These are phyloP conservation scores for Drosophila cardini DNA, from an alignment of 1,140 invertebrate genomes.

Conservation along the genomic window DNA sequence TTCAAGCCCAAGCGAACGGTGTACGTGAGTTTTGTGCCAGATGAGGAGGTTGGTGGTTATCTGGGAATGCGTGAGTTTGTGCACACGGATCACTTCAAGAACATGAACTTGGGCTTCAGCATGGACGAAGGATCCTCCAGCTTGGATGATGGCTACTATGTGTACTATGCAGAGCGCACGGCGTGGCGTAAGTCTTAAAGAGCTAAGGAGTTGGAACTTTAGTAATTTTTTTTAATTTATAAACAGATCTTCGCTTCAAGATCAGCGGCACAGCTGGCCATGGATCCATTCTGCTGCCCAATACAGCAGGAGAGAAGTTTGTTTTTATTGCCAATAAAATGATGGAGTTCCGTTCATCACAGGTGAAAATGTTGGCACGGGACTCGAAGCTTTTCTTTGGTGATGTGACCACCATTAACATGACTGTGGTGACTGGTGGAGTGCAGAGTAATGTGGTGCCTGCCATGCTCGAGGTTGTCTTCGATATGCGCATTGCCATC, in stretches of 20 bases:
- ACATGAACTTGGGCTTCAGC: conserved; percentile 95
- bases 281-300: conserved; percentile 92
- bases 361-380: conserved; percentile 87
- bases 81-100: conserved; percentile 90
- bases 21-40: conserved; percentile 93
- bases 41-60: conserved; percentile 95
- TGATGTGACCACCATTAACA: conserved; percentile 95
- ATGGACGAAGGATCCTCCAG: conserved; percentile 93
- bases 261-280: conserved; percentile 93
- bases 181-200: conserved; percentile 87
- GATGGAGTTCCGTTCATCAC: conserved; percentile 89
- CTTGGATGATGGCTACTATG: conserved; percentile 87
- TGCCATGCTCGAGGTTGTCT: conserved; percentile 89
- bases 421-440: conserved; percentile 94
- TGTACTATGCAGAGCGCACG: conserved; percentile 92
- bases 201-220: conserved; percentile 89
- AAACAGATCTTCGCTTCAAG: conserved; percentile 86
- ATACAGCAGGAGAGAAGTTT: conserved; percentile 94
- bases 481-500: conserved; percentile 92
- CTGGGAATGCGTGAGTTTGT: conserved; percentile 94
- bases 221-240: conserved; percentile 82
- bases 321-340: conserved; percentile 91
- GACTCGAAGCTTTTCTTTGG: conserved; percentile 89
- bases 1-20: conserved; percentile 88
- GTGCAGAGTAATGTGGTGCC: conserved; percentile 97